Evolutionary conservation across 2,888 invertebrate genomes (phyloP).

Genomic region (Hedychridium roseum): DNA sequence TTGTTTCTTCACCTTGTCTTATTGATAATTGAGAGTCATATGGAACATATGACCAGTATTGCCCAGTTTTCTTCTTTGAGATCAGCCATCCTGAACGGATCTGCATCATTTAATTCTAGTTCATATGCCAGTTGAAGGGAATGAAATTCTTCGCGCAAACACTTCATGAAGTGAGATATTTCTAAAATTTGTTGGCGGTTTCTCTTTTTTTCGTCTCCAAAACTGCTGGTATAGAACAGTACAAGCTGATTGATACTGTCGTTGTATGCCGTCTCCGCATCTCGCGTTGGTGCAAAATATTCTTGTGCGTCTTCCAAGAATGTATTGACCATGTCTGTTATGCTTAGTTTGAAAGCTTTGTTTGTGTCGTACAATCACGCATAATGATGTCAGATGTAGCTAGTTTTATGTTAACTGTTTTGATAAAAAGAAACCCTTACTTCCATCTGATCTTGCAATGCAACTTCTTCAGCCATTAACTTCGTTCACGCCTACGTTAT

Average conservation of each 20-base stretch:
- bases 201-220: slow-evolving; percentile 76
- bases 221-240: slow-evolving; percentile 40
- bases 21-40: no score
- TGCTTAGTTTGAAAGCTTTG: slow-evolving; percentile 76
- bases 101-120: slow-evolving; percentile 27
- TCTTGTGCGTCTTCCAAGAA: slow-evolving; percentile 71
- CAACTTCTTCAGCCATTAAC: slow-evolving; percentile 73
- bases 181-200: slow-evolving; percentile 79
- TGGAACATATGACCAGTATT: no score
- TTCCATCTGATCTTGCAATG: slow-evolving; percentile 77
- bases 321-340: slow-evolving; percentile 76
- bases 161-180: slow-evolving; percentile 80
- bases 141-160: slow-evolving; percentile 70
- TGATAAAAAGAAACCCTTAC: slow-evolving; percentile 54
- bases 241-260: slow-evolving; percentile 53
- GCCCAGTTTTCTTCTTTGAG: no score
- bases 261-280: slow-evolving; percentile 65
- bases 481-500: slow-evolving; percentile 66
- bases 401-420: background rate
- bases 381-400: background rate
- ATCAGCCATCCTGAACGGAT: no score
- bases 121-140: slow-evolving; percentile 31
- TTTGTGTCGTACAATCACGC: slow-evolving; percentile 71
- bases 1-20: no score
- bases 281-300: slow-evolving; percentile 69